Conservation (phyloP, 2,113 vertebrate genomes). For the Anguilla japonica region DNA sequence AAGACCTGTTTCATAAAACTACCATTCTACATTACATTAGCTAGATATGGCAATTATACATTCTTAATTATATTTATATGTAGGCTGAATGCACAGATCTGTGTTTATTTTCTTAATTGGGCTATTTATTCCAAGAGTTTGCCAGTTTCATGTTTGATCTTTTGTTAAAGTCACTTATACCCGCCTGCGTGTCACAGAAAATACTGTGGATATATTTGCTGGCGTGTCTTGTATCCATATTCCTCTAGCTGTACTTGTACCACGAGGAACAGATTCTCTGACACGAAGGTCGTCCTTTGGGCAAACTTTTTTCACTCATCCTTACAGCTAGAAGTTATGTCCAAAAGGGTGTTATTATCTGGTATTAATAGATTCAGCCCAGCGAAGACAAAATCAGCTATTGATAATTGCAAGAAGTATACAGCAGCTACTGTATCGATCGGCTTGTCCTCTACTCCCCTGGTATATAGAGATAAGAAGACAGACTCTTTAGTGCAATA, state of each 20-base stretch:
- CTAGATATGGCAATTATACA: background rate
- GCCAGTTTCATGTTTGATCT: background rate
- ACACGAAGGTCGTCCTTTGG: conserved; percentile 67
- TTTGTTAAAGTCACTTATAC: background rate
- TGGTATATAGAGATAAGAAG: conserved; percentile 98
- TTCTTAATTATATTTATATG: background rate
- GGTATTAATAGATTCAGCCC: conserved; percentile 98
- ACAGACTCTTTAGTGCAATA: conserved; percentile 99
- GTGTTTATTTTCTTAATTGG: background rate
- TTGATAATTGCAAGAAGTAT: conserved; percentile 99
- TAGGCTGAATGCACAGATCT: background rate
- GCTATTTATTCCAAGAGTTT: conserved; percentile 5
- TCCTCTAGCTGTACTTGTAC: conserved; percentile 31
- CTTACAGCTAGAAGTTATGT: conserved; percentile 67
- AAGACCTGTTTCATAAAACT: background rate
- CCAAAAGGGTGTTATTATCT: conserved; percentile 91
- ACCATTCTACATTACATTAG: background rate
- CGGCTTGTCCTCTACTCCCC: conserved; percentile 96
- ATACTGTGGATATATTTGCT: background rate
- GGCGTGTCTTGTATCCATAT: background rate
- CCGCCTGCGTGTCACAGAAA: background rate
- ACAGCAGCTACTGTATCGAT: conserved; percentile 97
- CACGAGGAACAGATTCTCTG: conserved; percentile 58
- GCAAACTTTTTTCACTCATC: conserved; percentile 63
- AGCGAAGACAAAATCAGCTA: conserved; percentile 98